These are phyloP conservation scores for Pseudomyrmex dendroicus DNA, from an alignment of 1,140 invertebrate genomes.

Conservation along the genomic window DNA sequence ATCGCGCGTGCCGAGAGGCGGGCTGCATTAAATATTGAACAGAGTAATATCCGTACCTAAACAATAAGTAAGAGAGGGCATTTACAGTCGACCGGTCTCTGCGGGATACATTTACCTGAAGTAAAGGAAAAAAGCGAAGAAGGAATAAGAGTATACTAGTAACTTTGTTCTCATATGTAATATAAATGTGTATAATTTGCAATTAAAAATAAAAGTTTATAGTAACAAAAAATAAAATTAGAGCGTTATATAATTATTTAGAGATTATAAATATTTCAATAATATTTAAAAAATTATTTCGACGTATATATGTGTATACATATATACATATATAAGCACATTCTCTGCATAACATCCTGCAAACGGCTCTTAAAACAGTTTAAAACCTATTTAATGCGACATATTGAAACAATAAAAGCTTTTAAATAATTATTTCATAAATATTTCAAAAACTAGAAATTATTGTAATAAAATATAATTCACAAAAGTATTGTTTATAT, in stretches of 20 bases:
- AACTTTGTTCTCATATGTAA: conserved; percentile 8
- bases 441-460: background rate
- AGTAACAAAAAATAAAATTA: no score
- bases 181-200: background rate
- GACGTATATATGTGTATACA: no score
- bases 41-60: conserved; percentile 84
- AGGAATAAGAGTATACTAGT: background rate
- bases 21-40: conserved; percentile 79
- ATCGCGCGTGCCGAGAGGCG: conserved; percentile 82
- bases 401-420: background rate
- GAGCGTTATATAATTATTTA: no score
- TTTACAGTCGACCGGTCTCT: conserved; percentile 82
- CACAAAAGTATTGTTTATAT: background rate
- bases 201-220: no score
- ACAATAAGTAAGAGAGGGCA: conserved; percentile 83
- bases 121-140: conserved; percentile 22
- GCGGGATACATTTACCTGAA: conserved; percentile 35
- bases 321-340: no score
- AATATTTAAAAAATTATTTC: no score
- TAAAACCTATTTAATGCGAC: no score
- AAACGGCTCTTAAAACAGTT: no score
- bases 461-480: background rate
- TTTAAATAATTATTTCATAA: background rate
- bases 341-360: no score
- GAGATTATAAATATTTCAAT: background rate